phyloP scores from a whole-genome alignment of 2,888 invertebrate species.

The Gibbula magus region DNA sequence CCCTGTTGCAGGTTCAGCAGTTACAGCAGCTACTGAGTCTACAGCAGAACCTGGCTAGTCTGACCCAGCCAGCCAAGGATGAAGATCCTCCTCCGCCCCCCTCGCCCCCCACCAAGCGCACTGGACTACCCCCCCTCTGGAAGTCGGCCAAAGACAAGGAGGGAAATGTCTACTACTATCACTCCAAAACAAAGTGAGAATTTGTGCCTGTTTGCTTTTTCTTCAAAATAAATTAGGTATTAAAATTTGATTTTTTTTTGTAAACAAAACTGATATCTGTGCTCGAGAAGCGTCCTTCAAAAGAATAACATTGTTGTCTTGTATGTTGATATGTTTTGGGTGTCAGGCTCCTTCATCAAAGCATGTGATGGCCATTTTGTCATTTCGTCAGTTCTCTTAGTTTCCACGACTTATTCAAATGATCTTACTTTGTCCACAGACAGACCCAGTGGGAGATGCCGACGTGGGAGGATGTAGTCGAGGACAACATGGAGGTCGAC shows the following conservation, averaged over 20 bases:
- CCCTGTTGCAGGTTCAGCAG: conserved; percentile 47
- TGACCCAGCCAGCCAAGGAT: conserved; percentile 34
- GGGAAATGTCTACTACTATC: conserved; percentile 94
- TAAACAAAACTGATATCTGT: not conserved
- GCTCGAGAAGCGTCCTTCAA: not conserved
- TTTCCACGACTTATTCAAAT: not conserved
- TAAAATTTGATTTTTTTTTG: not conserved
- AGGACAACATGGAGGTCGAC: conserved; percentile 70
- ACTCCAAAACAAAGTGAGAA: conserved; percentile 77
- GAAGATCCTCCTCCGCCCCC: conserved; percentile 73
- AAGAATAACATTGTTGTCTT: not conserved
- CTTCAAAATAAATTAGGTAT: not conserved
- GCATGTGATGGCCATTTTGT: not conserved
- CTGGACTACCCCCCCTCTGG: conserved; percentile 89
- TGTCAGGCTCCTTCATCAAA: not conserved
- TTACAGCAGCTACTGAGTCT: conserved; percentile 52
- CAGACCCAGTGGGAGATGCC: conserved; percentile 77
- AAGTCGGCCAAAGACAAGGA: conserved; percentile 87
- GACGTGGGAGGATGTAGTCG: conserved; percentile 62
- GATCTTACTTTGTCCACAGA: conserved; percentile 52
- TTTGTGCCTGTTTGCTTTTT: not conserved
- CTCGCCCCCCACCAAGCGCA: conserved; percentile 70
- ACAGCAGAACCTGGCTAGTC: conserved; percentile 34
- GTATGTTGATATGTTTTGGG: not conserved
- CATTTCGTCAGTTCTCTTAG: not conserved